Base-by-base conservation (phyloP, 1,140 invertebrate genomes). In the Cyrtorhinus lividipennis region DNA sequence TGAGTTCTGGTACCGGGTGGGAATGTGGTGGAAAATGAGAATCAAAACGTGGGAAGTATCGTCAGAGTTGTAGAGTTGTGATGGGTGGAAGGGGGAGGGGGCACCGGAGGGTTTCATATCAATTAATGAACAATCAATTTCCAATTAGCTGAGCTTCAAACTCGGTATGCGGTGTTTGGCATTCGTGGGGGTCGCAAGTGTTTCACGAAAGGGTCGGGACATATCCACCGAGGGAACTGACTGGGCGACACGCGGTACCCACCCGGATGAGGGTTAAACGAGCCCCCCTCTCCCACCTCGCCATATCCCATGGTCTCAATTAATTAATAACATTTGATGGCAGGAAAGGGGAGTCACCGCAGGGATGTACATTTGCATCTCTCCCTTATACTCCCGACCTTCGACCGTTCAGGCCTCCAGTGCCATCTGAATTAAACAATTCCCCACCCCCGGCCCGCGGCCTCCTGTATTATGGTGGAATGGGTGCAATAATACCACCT, bases 281-380 rank as follows among this genome's bases (percentile, higher is more conserved):
- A n/a, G n/a, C n/a, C n/a, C n/a, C n/a, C n/a, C n/a, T n/a, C n/a
- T n/a, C n/a, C n/a, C n/a, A n/a, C n/a, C n/a, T n/a, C n/a, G n/a
- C n/a, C n/a, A n/a, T n/a, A n/a, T n/a, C n/a, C n/a, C n/a, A n/a
- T n/a, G n/a, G 10, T 53, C 48, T 53, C 48, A 53, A 53, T 53
- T 53, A 53, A 53, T 53, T 53, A 53, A 53, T 53, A 53, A 53
- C 48, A 22, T 53, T 53, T 53, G 48, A 53, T 53, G 48, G 48
- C 48, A 20, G 48, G 48, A 20, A 20, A 53, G 48, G 12, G 48
- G 48, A 53, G 30, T 8, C 30, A 8, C 30, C 30, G n/a, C n/a
- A n/a, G n/a, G 8, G 38, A 10, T 8, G 38, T 20, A 20, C 18
- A 53, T 53, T 53, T 53, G 48, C 48, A 53, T 53, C 48, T 20